phyloP scores from a whole-genome alignment of 2,797 vertebrate species.

The Brachyalestes nurse region DNA sequence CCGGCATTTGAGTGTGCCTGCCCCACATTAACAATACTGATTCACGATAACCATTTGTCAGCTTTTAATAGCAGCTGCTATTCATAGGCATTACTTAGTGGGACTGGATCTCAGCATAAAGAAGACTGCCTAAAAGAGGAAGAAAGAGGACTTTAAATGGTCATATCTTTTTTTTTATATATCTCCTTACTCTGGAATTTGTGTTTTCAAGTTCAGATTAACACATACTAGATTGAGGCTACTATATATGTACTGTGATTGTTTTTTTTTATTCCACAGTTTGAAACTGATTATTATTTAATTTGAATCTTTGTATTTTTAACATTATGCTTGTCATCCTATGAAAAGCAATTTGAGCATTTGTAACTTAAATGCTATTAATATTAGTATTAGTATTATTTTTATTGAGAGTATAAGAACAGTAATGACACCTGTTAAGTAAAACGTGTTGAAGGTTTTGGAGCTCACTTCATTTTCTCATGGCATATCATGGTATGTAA shows the following conservation, averaged over 20 bases:
- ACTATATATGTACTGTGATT: too few relatives aligned
- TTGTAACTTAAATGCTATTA: not conserved
- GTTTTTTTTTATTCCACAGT: too few relatives aligned
- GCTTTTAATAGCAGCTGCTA: constrained; percentile 33
- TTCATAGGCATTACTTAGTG: constrained; percentile 26
- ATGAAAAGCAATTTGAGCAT: too few relatives aligned
- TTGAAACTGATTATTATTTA: too few relatives aligned
- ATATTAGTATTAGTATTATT: not conserved
- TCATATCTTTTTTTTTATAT: not conserved
- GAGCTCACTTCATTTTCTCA: not conserved
- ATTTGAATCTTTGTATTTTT: too few relatives aligned
- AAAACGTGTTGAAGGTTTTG: not conserved
- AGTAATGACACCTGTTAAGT: constrained; percentile 1
- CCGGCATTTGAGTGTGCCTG: constrained; percentile 30
- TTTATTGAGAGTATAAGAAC: not conserved
- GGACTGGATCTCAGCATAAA: constrained; percentile 14
- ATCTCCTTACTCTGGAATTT: not conserved
- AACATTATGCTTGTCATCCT: too few relatives aligned
- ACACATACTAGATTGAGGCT: too few relatives aligned
- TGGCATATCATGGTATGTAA: constrained; percentile 5
- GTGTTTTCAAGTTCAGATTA: not conserved
- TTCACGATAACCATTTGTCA: constrained; percentile 34
- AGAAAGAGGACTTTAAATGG: constrained; percentile 9
- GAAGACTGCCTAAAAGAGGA: not conserved
- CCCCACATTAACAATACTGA: constrained; percentile 51